Conservation (phyloP, 2,113 vertebrate genomes). For the Sardina pilchardus region DNA sequence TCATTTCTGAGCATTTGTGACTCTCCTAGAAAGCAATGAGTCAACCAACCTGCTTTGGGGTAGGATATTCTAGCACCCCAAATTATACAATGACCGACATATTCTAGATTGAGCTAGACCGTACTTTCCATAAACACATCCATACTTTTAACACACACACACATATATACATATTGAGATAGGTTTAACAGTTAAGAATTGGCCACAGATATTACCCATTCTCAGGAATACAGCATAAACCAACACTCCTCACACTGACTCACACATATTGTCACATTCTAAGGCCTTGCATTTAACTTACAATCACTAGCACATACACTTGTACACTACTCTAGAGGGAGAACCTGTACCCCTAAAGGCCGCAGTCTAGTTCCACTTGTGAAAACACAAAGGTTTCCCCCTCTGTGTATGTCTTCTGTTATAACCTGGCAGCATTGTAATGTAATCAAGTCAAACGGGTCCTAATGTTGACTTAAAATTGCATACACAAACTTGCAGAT, state of each 20-base stretch:
- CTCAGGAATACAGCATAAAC: conserved; percentile 13
- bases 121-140: neutral
- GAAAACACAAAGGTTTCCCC: neutral
- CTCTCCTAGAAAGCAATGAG: neutral
- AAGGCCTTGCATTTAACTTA: neutral
- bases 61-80: neutral
- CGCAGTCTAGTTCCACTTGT: neutral
- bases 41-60: neutral
- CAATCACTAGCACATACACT: neutral
- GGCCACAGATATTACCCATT: neutral
- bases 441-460: conserved; percentile 11
- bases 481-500: neutral
- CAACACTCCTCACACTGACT: neutral
- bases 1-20: neutral
- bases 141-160: neutral
- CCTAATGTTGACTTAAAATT: neutral
- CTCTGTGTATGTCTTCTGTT: neutral
- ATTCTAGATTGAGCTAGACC: neutral
- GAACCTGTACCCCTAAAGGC: neutral
- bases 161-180: neutral
- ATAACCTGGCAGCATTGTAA: conserved; percentile 13
- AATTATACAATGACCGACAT: neutral
- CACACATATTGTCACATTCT: neutral
- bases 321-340: neutral
- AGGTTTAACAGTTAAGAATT: neutral